phyloP scores from a whole-genome alignment of 2,113 vertebrate genomes.

The Myrmecobius fasciatus region DNA sequence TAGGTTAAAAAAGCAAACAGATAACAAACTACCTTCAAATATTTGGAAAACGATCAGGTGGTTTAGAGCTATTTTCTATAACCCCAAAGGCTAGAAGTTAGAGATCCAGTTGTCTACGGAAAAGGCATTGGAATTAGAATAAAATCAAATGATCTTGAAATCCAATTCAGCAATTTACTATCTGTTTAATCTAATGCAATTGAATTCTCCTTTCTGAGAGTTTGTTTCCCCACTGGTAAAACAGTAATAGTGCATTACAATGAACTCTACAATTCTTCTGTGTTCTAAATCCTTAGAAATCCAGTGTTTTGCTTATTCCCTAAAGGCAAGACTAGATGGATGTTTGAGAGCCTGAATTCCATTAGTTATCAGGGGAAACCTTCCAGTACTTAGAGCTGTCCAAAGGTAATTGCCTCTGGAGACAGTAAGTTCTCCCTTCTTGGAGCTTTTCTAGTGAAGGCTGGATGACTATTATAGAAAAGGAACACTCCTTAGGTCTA shows the following conservation, averaged over 20 bases:
- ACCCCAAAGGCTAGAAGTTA: background rate
- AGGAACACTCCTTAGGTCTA: background rate
- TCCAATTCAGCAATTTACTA: background rate
- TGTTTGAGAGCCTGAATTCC: background rate
- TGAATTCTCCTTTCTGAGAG: background rate
- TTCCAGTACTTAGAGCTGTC: background rate
- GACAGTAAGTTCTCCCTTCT: background rate
- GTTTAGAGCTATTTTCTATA: background rate
- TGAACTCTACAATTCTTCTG: background rate
- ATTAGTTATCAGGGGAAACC: background rate
- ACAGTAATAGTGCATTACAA: background rate
- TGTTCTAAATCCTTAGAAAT: background rate
- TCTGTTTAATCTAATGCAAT: background rate
- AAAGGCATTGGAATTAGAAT: background rate
- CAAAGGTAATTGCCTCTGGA: background rate
- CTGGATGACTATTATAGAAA: background rate
- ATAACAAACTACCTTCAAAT: background rate
- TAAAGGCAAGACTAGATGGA: background rate
- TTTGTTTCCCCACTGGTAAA: background rate
- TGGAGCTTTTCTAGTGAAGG: background rate
- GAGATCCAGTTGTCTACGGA: background rate
- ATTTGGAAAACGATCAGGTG: background rate
- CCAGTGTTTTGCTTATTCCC: slow-evolving; percentile 2
- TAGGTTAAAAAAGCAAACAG: background rate
- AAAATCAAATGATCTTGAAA: background rate